phyloP scores from a whole-genome alignment of 2,113 vertebrate species.

The Peromyscus californicus region DNA sequence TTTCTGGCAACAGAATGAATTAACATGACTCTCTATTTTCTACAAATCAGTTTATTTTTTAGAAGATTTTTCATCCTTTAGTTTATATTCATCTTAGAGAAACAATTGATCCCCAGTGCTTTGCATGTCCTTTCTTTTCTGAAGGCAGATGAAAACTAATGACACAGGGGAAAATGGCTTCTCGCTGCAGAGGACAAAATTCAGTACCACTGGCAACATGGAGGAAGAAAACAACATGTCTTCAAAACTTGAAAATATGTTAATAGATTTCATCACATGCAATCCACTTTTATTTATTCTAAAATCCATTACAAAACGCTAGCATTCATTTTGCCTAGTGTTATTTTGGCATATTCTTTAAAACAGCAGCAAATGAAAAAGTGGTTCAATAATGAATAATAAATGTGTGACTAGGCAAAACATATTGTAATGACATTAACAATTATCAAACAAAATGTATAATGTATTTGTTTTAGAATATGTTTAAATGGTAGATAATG shows the following conservation, averaged over 20 bases:
- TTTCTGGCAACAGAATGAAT: constrained; percentile 7
- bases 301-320: neutral
- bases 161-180: neutral
- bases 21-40: constrained; percentile 14
- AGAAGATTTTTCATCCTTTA: neutral
- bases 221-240: neutral
- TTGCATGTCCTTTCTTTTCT: neutral
- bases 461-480: neutral
- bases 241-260: neutral
- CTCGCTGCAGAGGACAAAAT: neutral
- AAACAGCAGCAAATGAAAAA: neutral
- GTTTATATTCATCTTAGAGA: neutral
- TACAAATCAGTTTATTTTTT: neutral
- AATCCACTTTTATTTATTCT: neutral
- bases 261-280: neutral
- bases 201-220: neutral
- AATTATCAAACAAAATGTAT: neutral
- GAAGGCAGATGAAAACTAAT: constrained; percentile 9
- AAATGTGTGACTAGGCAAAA: neutral
- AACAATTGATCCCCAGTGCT: neutral
- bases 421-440: neutral
- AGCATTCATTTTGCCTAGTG: neutral
- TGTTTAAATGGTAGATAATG: neutral
- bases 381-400: neutral
- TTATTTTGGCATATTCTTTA: neutral